These are phyloP conservation scores for Pangasius macronema DNA, from an alignment of 2,797 vertebrate species.

Conservation along the genomic window DNA sequence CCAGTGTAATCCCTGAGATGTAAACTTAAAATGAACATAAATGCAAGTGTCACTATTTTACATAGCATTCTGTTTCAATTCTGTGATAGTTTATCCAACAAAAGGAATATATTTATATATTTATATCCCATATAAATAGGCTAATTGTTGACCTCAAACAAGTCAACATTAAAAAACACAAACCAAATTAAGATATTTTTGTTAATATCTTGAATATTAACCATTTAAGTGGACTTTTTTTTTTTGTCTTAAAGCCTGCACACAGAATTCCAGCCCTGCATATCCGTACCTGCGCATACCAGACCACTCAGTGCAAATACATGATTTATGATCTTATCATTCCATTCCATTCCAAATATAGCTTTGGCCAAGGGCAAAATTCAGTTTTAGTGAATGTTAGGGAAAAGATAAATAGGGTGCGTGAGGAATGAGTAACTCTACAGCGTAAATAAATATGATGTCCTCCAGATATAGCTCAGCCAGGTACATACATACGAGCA, in stretches of 20 bases:
- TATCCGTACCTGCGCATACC: conserved; percentile 7
- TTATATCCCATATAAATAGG: not conserved
- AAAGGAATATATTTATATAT: not conserved
- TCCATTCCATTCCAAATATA: conserved; percentile 12
- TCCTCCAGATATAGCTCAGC: not conserved
- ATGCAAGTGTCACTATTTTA: not conserved
- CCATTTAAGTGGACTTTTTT: not conserved
- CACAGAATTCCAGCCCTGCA: not conserved
- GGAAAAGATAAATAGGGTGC: not conserved
- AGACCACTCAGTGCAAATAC: conserved; percentile 2
- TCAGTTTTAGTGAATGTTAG: not conserved
- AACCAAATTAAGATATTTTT: not conserved
- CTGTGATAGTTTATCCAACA: not conserved
- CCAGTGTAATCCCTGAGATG: too few species aligned
- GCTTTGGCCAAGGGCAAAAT: not conserved
- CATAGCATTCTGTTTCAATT: not conserved
- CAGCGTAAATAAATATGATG: not conserved
- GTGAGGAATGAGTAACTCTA: not conserved
- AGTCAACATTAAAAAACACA: not conserved
- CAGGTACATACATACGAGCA: not conserved
- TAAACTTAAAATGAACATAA: not conserved
- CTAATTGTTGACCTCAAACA: not conserved
- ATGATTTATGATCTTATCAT: conserved; percentile 7
- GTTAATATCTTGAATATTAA: not conserved
- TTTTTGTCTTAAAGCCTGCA: not conserved